Evolutionary conservation across 2,888 invertebrate species (phyloP).

Genomic region (Drepana falcataria): DNA sequence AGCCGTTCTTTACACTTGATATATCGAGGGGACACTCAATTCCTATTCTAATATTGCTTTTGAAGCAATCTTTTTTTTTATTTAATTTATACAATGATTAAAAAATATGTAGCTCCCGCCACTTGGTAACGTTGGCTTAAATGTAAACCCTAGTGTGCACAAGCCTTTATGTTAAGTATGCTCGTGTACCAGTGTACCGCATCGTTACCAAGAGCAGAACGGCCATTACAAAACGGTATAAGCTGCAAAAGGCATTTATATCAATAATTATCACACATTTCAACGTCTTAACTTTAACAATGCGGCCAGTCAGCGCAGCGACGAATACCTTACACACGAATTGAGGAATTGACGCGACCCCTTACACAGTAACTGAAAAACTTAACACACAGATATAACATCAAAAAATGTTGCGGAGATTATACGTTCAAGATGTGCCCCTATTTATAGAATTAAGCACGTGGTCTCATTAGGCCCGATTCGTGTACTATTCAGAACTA

Average conservation of each 20-base stretch:
- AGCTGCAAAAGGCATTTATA: constrained; percentile 54
- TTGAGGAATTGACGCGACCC: constrained; percentile 68
- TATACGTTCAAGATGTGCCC: constrained; percentile 43
- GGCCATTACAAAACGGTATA: constrained; percentile 29
- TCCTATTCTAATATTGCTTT: constrained; percentile 51
- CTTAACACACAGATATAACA: constrained; percentile 65
- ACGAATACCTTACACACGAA: constrained; percentile 17
- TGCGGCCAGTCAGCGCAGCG: constrained; percentile 26
- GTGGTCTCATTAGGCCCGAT: constrained; percentile 14
- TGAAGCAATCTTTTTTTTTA: constrained; percentile 35
- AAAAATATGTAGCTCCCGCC: not conserved
- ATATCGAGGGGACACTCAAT: constrained; percentile 66
- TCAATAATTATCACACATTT: constrained; percentile 60
- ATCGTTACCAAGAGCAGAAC: constrained; percentile 6
- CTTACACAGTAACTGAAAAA: constrained; percentile 54
- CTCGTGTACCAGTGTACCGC: constrained; percentile 6
- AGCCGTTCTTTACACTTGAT: constrained; percentile 60
- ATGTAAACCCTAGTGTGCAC: not conserved
- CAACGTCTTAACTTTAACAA: constrained; percentile 28
- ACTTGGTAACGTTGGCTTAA: not conserved
- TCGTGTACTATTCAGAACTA: constrained; percentile 14
- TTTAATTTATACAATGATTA: constrained; percentile 11
- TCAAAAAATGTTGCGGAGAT: constrained; percentile 45
- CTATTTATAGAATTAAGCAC: constrained; percentile 29
- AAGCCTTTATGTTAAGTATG: not conserved